Base-by-base conservation (phyloP, 2,888 invertebrate species). In the Nudaria mundana region DNA sequence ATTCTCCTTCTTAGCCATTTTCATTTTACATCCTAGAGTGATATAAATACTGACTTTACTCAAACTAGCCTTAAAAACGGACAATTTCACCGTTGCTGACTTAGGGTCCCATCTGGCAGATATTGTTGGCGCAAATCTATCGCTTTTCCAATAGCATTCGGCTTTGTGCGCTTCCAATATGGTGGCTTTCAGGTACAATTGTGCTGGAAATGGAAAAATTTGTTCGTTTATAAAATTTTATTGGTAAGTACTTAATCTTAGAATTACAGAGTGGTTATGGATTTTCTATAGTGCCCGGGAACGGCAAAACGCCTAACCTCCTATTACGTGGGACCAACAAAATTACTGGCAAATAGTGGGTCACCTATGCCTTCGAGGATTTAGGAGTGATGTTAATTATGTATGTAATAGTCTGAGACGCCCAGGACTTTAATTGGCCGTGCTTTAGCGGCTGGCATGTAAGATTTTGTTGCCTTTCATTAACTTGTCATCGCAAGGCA, bases 141-240 rank as follows among this genome's bases (percentile, higher is more conserved):
- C 92, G 55, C 94, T 94, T 70, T 94, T 94, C 94, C 95, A 93
- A 48, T 88, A 88, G 48, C 84, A 85, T 55, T 89, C 89, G 0
- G 85, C 82, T 62, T 88, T 91, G 53, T 91, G 92, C 44, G 91
- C 91, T 67, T 95, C 94, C 48, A 93, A 91, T 44, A 94, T 91
- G 0, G 93, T 92, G 42, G 95, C 94, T 80, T 95, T 95, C 48
- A 95, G 90, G 71, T 95, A 95, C 61, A 95, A 88, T 37, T 92
- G 93, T 22, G 92, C 92, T 92, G 76, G 43, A 88, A 85, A 46
- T 45, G 52, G 49, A 56, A 44, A 56, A 44, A n/a, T n/a, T 39
- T 31, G 31, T 24, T 16, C 7, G 26, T 14, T 28, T 13, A 23
- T 10, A 5, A 7, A 23, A 23, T 3, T 23, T 5, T 8, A 10